Evolutionary conservation across 1,140 invertebrate species (phyloP), one percentile per base, ranked within the genome.

Genomic region (Nasonia longicornis): DNA sequence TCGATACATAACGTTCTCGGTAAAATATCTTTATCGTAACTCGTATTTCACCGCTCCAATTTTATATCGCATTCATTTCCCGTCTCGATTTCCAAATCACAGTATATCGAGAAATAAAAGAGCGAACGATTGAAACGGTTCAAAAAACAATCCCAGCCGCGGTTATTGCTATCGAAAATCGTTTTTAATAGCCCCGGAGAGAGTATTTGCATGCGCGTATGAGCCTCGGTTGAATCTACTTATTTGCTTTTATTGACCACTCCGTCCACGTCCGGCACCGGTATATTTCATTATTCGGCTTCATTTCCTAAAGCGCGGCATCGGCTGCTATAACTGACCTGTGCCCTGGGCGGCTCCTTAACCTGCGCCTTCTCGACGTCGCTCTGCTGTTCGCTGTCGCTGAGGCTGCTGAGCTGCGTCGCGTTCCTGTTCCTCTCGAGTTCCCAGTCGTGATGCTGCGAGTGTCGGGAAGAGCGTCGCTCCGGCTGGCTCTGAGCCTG

Each of bases 331-430:
- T 14, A 14, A 2, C 48, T 58, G 2, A 77, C 74, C 80, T 81
- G 80, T 0, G 31, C 3, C 35, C 80, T 72, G 8, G 80, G 67
- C 12, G 52, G 72, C 2, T 79, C 78, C 4, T 58, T 76, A 3
- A 78, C 29, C 45, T 85, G 86, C 16, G 76, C 67, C 38, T 91
- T 90, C 11, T 89, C 89, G 1, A 79, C 83, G 16, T 89, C 88
- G 7, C 89, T 89, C 0, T 87, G 87, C 7, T 87, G 87, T 75
- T 89, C 87, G 77, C 86, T 89, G 75, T 91, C 89, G 74, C 87
- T 89, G 63, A 88, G 73, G 0, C 85, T 67, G 11, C 84, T 86
- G n/a, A 88, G 73, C 75, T 87, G 78, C 3, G 84, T 76, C 48
- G 85, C 35, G 31, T 84, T 85, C 20, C 85, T 86, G 8, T 85